A percentile compares a stretch with the other conserved stretches of the same genome.
Evolutionary conservation across 2,113 vertebrate species (phyloP).

Genomic region (Beaufortia kweichowensis): DNA sequence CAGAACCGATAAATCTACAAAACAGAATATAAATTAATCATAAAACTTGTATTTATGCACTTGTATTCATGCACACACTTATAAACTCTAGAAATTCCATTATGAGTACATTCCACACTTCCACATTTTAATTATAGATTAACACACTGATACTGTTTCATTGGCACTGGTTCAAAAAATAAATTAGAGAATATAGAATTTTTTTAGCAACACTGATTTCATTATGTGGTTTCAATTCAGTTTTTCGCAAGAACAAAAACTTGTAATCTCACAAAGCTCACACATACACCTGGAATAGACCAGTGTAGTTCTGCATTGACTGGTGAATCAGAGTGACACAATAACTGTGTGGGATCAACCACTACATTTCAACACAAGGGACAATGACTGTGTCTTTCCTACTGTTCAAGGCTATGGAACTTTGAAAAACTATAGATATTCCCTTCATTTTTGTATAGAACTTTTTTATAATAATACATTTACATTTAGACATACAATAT

Average conservation of each 20-base stretch:
- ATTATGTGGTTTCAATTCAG: conserved; percentile 64
- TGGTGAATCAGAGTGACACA: conserved; percentile 33
- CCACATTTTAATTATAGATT: neutral
- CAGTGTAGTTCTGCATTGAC: conserved; percentile 8
- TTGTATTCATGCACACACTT: neutral
- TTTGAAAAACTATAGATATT: too few species aligned
- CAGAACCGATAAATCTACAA: conserved; percentile 82
- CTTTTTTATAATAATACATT: too few species aligned
- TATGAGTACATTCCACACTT: neutral
- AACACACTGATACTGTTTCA: neutral
- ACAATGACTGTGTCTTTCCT: too few species aligned
- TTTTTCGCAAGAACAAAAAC: neutral
- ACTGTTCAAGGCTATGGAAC: too few species aligned
- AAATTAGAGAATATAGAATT: neutral
- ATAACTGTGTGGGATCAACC: neutral
- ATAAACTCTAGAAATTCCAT: neutral
- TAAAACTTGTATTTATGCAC: neutral
- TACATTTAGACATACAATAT: too few species aligned
- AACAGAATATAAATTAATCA: conserved; percentile 17
- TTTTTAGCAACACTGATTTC: neutral
- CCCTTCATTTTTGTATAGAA: too few species aligned
- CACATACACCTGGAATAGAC: neutral
- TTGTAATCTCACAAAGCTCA: neutral
- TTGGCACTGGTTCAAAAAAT: neutral
- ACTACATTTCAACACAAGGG: neutral